Conservation (phyloP, 92 coral and sea anemone genomes). For the Parazoanthus atlanticus region DNA sequence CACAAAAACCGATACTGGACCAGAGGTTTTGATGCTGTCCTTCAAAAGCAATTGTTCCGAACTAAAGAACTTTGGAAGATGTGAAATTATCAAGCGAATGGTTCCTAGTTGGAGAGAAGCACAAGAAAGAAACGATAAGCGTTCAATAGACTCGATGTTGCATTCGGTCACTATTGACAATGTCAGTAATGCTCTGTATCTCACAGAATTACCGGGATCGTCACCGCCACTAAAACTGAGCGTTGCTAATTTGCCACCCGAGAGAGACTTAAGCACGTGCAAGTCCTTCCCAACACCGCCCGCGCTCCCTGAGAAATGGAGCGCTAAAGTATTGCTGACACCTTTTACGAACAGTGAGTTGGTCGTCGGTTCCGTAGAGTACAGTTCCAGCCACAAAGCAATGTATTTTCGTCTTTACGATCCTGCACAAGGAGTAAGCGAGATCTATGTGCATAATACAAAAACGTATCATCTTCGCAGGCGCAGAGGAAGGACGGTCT, state of each 20-base stretch:
- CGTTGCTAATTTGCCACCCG: neutral
- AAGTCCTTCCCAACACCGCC: neutral
- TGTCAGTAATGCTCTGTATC: neutral
- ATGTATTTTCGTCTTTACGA: neutral
- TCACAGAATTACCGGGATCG: neutral
- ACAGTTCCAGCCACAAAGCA: neutral
- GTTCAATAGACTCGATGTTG: neutral
- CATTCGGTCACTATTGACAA: neutral
- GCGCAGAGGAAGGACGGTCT: neutral
- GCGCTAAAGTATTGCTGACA: neutral
- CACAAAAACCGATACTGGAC: neutral
- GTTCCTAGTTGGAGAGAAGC: slow-evolving; percentile 1
- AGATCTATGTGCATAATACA: neutral
- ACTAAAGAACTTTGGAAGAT: neutral
- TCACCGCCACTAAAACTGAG: neutral
- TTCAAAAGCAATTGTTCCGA: neutral
- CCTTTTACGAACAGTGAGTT: neutral
- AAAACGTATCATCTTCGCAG: neutral
- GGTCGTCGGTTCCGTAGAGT: neutral
- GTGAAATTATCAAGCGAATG: neutral
- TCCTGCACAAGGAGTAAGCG: neutral
- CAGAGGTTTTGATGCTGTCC: neutral
- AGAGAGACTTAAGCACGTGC: neutral
- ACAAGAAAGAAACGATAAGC: neutral
- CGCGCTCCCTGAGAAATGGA: neutral